Evolutionary conservation across 2,888 invertebrate genomes (phyloP).

Genomic region (Synergus japonicus): DNA sequence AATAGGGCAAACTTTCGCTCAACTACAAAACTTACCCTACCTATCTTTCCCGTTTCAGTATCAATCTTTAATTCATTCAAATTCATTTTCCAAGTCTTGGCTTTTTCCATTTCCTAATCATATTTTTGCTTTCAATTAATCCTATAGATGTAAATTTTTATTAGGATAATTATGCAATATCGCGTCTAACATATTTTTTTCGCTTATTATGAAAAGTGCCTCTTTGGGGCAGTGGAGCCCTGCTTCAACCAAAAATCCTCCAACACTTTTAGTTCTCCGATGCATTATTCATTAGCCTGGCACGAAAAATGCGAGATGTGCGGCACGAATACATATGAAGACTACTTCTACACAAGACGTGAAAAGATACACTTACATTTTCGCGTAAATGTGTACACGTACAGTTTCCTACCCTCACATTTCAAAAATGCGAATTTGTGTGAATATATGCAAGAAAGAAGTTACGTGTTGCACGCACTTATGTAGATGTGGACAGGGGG

Average conservation of each 20-base stretch:
- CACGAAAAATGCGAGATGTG: slow-evolving; percentile 2
- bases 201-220: neutral
- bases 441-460: neutral
- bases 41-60: neutral
- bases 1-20: slow-evolving; percentile 17
- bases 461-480: slow-evolving; percentile 7
- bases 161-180: too few species aligned
- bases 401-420: neutral
- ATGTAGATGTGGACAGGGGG: neutral
- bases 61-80: slow-evolving; percentile 3
- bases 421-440: neutral
- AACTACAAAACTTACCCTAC: neutral
- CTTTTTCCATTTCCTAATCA: neutral
- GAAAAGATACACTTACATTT: neutral
- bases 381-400: neutral
- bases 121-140: too few species aligned
- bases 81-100: neutral
- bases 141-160: too few species aligned
- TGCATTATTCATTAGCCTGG: slow-evolving; percentile 5
- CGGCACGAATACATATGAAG: neutral
- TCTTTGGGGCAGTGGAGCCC: neutral
- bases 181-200: neutral
- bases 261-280: neutral
- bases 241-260: neutral
- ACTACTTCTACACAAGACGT: neutral